A percentile compares a stretch with the other conserved stretches of the same genome.
These are phyloP conservation scores for Whitmania pigra DNA, from an alignment of 1,140 invertebrate genomes.

Conservation along the genomic window DNA sequence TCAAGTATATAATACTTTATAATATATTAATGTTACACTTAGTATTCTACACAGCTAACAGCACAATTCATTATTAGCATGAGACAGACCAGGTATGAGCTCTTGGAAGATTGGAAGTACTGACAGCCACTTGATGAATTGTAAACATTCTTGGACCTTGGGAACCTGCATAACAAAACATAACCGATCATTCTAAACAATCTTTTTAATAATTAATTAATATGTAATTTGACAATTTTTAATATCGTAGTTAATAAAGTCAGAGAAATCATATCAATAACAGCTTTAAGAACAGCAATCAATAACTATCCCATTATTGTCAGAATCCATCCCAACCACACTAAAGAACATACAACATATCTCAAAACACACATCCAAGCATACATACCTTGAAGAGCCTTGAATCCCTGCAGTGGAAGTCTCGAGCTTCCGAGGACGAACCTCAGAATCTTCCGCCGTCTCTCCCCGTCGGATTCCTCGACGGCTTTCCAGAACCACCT, in stretches of 20 bases:
- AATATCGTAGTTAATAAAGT: background rate
- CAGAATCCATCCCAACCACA: background rate
- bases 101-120: constrained; percentile 84
- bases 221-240: background rate
- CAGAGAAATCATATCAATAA: background rate
- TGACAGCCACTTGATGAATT: constrained; percentile 72
- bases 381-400: constrained; percentile 46
- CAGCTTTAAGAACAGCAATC: no score
- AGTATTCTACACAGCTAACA: no score
- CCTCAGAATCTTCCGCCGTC: constrained; percentile 77
- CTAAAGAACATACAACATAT: background rate
- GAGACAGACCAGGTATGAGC: constrained; percentile 73
- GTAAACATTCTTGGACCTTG: constrained; percentile 86
- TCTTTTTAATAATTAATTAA: constrained; percentile 9
- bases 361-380: no score
- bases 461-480: constrained; percentile 80
- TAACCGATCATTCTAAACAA: background rate
- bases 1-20: no score
- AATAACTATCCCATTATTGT: no score
- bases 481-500: constrained; percentile 91
- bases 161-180: constrained; percentile 56
- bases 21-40: no score
- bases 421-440: constrained; percentile 91
- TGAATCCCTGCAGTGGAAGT: constrained; percentile 85
- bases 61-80: no score